Evolutionary conservation across 2,888 invertebrate genomes (phyloP).

Genomic region (Nineta flava): DNA sequence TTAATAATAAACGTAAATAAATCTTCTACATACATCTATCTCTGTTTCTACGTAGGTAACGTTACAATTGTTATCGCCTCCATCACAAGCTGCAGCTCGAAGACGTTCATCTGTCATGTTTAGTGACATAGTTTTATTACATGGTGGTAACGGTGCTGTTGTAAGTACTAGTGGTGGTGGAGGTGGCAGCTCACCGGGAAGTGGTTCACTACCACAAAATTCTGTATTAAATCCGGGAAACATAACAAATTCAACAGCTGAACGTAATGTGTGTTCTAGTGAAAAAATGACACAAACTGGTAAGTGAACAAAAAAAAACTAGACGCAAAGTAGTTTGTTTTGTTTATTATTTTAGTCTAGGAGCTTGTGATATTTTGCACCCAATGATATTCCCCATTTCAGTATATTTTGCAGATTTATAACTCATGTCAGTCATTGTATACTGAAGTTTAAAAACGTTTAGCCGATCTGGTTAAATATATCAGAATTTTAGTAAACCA

Average conservation of each 20-base stretch:
- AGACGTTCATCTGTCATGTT: conserved; percentile 79
- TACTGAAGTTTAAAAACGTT: too few relatives aligned
- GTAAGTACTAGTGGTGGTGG: conserved; percentile 25
- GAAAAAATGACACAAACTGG: conserved; percentile 83
- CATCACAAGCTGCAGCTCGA: conserved; percentile 49
- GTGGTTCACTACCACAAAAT: conserved; percentile 14
- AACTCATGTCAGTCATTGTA: too few relatives aligned
- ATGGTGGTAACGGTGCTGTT: conserved; percentile 30
- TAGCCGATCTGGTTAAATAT: too few relatives aligned
- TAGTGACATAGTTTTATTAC: conserved; percentile 67
- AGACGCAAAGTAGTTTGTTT: too few relatives aligned
- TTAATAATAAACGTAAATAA: too few relatives aligned
- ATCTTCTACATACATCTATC: background rate
- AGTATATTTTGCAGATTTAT: too few relatives aligned
- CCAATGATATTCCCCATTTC: too few relatives aligned
- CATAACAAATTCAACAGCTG: conserved; percentile 24
- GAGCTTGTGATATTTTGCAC: background rate
- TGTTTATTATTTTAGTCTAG: too few relatives aligned
- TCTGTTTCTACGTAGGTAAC: conserved; percentile 32
- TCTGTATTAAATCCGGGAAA: conserved; percentile 14
- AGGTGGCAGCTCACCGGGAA: conserved; percentile 23
- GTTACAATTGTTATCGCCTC: conserved; percentile 57
- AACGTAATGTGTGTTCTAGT: conserved; percentile 56
- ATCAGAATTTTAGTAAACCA: too few relatives aligned
- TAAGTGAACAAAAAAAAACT: conserved; percentile 16